Percentiles rank a stretch among this genome's conserved stretches.
phyloP scores from a whole-genome alignment of 2,797 vertebrate genomes.

The Leuciscus waleckii region DNA sequence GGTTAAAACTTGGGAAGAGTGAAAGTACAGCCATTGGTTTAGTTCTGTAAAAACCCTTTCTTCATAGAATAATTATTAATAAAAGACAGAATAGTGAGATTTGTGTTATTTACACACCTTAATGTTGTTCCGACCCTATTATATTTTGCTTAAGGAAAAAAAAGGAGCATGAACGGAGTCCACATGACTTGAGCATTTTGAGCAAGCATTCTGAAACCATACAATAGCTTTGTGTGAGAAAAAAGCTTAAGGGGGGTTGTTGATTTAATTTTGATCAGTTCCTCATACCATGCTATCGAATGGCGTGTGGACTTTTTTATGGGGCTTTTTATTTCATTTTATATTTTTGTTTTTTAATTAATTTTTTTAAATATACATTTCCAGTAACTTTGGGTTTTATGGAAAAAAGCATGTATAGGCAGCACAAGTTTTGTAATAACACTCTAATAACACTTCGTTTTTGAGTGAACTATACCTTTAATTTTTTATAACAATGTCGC shows the following conservation, averaged over 20 bases:
- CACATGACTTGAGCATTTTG: background rate
- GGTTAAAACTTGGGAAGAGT: background rate
- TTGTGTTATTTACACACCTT: background rate
- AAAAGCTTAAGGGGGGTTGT: too few relatives aligned
- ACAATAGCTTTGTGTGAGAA: too few relatives aligned
- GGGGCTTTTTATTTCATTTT: background rate
- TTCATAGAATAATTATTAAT: background rate
- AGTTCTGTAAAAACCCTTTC: background rate
- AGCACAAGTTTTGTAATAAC: background rate
- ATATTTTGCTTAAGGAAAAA: background rate
- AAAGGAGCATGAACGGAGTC: background rate
- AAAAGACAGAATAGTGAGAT: background rate
- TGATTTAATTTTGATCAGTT: too few relatives aligned
- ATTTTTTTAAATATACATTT: background rate
- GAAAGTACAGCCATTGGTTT: background rate
- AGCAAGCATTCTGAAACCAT: too few relatives aligned
- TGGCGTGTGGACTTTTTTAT: background rate
- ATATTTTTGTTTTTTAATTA: background rate
- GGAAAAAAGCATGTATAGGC: background rate
- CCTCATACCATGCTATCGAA: background rate
- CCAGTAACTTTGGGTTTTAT: background rate
- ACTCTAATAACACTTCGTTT: too few relatives aligned
- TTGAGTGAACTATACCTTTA: background rate
- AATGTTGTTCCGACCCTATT: background rate
- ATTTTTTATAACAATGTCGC: background rate